Evolutionary conservation across 2,888 invertebrate species (phyloP).

Genomic region (Pedicia rivosa): DNA sequence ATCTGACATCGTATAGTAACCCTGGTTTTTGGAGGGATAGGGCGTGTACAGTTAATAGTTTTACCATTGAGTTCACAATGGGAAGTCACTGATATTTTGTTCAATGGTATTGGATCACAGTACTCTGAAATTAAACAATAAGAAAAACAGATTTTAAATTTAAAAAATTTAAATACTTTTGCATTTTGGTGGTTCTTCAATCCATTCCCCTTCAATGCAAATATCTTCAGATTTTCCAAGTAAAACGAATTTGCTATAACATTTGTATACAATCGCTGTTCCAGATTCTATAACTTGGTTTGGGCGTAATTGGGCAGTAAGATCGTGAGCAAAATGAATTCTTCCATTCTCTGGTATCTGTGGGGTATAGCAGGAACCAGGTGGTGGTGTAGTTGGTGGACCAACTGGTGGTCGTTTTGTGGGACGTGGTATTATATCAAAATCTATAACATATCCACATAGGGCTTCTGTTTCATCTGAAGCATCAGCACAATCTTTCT

Average conservation of each 20-base stretch:
- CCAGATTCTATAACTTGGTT: not conserved
- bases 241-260: slow-evolving; percentile 5
- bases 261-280: slow-evolving; percentile 6
- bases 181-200: slow-evolving; percentile 6
- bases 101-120: slow-evolving; percentile 2
- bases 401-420: not conserved
- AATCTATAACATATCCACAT: slow-evolving; percentile 7
- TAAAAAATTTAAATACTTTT: slow-evolving; percentile 5
- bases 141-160: too few species aligned
- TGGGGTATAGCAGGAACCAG: not conserved
- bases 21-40: slow-evolving; percentile 7
- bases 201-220: slow-evolving; percentile 8
- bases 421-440: not conserved
- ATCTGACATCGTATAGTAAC: slow-evolving; percentile 8
- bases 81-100: slow-evolving; percentile 3
- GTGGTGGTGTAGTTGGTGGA: not conserved
- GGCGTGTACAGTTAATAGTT: slow-evolving; percentile 5
- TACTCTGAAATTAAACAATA: not conserved
- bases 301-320: not conserved
- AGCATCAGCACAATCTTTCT: slow-evolving; percentile 11
- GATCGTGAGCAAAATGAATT: not conserved
- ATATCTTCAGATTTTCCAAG: slow-evolving; percentile 5
- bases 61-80: slow-evolving; percentile 6
- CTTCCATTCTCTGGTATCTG: not conserved
- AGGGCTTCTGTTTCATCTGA: slow-evolving; percentile 10